Percentiles rank a stretch among this genome's conserved stretches.
These are phyloP conservation scores for Lepidurus apus DNA, from an alignment of 1,140 invertebrate genomes.

Conservation along the genomic window DNA sequence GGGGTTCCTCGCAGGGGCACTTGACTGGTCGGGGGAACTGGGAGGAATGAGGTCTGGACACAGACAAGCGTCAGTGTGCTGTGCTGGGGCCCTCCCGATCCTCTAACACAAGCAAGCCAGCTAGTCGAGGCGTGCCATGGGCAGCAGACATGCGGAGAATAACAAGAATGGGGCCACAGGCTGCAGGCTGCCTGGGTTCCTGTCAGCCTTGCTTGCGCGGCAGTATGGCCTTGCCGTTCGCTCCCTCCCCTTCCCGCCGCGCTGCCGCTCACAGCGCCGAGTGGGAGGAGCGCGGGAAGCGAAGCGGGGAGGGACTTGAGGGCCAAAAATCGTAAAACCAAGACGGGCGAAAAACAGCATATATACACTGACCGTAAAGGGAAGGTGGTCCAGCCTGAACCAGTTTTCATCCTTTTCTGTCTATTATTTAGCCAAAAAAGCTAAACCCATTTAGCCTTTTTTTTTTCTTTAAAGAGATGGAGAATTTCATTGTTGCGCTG, in stretches of 20 bases:
- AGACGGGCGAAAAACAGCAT: neutral
- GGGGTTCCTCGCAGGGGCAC: neutral
- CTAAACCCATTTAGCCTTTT: neutral
- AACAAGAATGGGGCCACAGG: conserved; percentile 14
- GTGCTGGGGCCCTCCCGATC: no score
- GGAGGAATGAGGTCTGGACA: neutral
- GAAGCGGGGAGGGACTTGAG: neutral
- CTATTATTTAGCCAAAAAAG: no score
- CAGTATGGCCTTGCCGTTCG: conserved; percentile 7
- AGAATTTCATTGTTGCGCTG: neutral
- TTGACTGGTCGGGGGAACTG: neutral
- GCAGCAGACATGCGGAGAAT: neutral
- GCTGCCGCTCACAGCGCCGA: neutral
- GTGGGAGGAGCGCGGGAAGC: neutral
- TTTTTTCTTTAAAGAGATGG: neutral
- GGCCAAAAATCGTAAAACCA: neutral
- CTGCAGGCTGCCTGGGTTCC: neutral
- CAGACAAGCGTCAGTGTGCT: neutral
- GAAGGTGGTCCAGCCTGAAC: neutral
- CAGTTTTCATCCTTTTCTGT: neutral
- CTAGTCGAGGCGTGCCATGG: neutral
- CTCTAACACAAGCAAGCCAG: neutral
- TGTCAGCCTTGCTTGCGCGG: neutral
- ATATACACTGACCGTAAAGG: neutral
- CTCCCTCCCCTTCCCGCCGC: neutral